Evolutionary conservation across 2,888 invertebrate species (phyloP), one percentile per base, ranked within the genome.

Genomic region (Bedellia somnulentella): DNA sequence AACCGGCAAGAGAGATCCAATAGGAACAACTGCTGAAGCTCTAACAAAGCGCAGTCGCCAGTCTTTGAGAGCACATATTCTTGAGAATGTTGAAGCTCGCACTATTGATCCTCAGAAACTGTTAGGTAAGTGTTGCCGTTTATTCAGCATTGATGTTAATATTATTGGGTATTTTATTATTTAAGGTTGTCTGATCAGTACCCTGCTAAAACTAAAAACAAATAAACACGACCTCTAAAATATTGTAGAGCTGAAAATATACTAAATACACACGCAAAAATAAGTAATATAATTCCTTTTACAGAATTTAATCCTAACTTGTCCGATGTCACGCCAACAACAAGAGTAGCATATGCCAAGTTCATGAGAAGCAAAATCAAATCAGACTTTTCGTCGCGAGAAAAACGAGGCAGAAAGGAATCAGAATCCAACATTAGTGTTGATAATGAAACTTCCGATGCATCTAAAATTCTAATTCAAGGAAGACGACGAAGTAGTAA

Each of bases 281-380:
- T n/a, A n/a, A n/a, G n/a, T n/a, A n/a, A n/a, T n/a, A n/a, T n/a
- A n/a, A n/a, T n/a, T n/a, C n/a, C n/a, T n/a, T n/a, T 39, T 55
- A n/a, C 48, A 83, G 87, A 88, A 57, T 91, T 84, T 59, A 92
- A 92, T 68, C 91, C 91, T 0, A 86, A 85, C 41, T 64, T 92
- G 17, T 81, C 83, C 2, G 81, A 80, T 1, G 85, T 90, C 2
- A 83, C 89, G 1, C 86, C 87, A 1, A 84, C 85, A 1, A 88
- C 91, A 0, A 78, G 91, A 43, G 83, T 91, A 10, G 92, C 92
- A 0, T 92, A 92, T 45, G 90, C 89, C 30, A 92, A 91, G 60
- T 93, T 92, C 54, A 92, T 92, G 84, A 82, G 83, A 37, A 83
- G 80, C 49, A 85, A 87, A 59, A 78, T 86, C 39, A 80, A 80